Percentiles rank a stretch among this genome's conserved stretches.
Conservation (phyloP, 2,113 vertebrate genomes). For the Odobenus rosmarus region DNA sequence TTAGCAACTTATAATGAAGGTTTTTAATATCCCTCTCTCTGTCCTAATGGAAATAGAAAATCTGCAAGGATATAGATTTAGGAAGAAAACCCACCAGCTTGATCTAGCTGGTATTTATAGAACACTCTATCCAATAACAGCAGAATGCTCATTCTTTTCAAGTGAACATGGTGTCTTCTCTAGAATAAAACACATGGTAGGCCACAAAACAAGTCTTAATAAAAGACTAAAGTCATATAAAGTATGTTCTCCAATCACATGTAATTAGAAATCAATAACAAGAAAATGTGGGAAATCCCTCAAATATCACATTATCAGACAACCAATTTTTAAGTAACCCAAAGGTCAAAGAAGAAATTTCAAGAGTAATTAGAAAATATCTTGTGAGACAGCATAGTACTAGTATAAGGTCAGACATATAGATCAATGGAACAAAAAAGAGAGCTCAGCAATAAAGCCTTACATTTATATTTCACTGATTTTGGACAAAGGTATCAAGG, state of each 20-base stretch:
- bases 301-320: not conserved
- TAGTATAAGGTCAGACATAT: not conserved
- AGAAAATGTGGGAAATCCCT: not conserved
- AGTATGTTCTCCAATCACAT: not conserved
- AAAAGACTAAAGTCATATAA: not conserved
- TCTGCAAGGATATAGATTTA: not conserved
- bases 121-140: not conserved
- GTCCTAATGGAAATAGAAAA: not conserved
- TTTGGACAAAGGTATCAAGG: not conserved
- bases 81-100: not conserved
- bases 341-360: not conserved
- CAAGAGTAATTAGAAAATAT: slow-evolving; percentile 33
- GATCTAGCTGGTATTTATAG: not conserved
- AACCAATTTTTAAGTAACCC: slow-evolving; percentile 14
- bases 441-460: not conserved
- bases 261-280: slow-evolving; percentile 10
- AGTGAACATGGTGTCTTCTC: not conserved
- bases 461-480: slow-evolving; percentile 21
- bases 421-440: not conserved
- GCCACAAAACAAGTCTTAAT: slow-evolving; percentile 16
- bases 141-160: not conserved
- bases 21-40: not conserved
- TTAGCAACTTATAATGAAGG: not conserved
- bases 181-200: not conserved
- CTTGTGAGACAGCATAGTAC: not conserved